Evolutionary conservation across 92 coral and sea anemone species (phyloP).

Genomic region (Paragorgia papillata): DNA sequence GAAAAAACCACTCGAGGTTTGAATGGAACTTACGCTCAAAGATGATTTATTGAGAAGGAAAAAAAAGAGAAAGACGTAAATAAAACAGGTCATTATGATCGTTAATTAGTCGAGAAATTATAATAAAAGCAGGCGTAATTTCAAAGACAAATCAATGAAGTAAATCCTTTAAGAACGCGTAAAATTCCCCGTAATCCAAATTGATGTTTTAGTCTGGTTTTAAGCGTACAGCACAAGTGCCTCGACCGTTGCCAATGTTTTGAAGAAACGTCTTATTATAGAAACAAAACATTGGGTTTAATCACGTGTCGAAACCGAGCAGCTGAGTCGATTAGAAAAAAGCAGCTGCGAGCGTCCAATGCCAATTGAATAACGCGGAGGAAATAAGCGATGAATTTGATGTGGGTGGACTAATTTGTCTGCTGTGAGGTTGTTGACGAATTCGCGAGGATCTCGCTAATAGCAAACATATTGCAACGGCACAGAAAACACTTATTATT

Average conservation of each 20-base stretch:
- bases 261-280: too few relatives aligned
- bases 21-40: too few relatives aligned
- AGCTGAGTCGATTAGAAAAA: not conserved
- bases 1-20: too few relatives aligned
- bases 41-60: not conserved
- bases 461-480: not conserved
- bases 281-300: not conserved
- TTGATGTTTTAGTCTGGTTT: too few relatives aligned
- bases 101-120: not conserved
- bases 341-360: constrained; percentile 5
- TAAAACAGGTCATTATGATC: not conserved
- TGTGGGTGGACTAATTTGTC: constrained; percentile 25
- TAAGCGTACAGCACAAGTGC: too few relatives aligned
- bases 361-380: constrained; percentile 4
- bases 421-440: not conserved
- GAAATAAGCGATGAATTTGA: not conserved
- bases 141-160: not conserved
- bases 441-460: constrained; percentile 1
- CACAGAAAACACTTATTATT: not conserved
- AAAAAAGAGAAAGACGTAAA: not conserved
- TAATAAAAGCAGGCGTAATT: not conserved
- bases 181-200: not conserved
- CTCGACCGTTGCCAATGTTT: too few relatives aligned
- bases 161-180: not conserved
- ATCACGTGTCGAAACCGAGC: not conserved